These are phyloP conservation scores for Nemapogon koenigi DNA, from an alignment of 2,888 invertebrate species.

Conservation along the genomic window DNA sequence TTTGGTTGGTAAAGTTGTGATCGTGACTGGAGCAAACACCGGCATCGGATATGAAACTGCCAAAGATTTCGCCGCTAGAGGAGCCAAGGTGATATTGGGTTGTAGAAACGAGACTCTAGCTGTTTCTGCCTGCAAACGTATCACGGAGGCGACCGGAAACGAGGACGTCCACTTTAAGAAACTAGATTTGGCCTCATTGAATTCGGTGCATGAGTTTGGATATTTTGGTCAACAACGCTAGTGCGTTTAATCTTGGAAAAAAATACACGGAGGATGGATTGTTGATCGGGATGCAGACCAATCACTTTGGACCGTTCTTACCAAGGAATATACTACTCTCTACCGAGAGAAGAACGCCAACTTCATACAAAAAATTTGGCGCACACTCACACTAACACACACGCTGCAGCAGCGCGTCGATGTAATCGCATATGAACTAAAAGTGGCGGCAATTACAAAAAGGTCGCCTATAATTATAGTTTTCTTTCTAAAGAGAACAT, in stretches of 20 bases:
- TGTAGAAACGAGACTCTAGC: constrained; percentile 76
- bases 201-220: constrained; percentile 69
- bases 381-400: no score
- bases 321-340: no score
- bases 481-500: no score
- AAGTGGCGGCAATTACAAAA: no score
- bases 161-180: constrained; percentile 36
- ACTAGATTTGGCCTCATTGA: constrained; percentile 57
- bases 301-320: constrained; percentile 71
- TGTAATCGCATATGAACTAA: no score
- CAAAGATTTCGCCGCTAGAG: constrained; percentile 72
- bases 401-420: no score
- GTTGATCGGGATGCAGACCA: constrained; percentile 61
- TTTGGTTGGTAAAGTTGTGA: constrained; percentile 80
- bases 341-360: no score
- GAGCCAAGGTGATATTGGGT: constrained; percentile 80
- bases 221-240: constrained; percentile 70
- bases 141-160: constrained; percentile 29
- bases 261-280: constrained; percentile 64
- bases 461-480: no score
- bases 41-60: constrained; percentile 83
- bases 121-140: constrained; percentile 46
- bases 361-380: no score
- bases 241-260: constrained; percentile 36
- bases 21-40: constrained; percentile 84